phyloP scores from a whole-genome alignment of 2,113 vertebrate genomes.

The Spilogale gracilis region DNA sequence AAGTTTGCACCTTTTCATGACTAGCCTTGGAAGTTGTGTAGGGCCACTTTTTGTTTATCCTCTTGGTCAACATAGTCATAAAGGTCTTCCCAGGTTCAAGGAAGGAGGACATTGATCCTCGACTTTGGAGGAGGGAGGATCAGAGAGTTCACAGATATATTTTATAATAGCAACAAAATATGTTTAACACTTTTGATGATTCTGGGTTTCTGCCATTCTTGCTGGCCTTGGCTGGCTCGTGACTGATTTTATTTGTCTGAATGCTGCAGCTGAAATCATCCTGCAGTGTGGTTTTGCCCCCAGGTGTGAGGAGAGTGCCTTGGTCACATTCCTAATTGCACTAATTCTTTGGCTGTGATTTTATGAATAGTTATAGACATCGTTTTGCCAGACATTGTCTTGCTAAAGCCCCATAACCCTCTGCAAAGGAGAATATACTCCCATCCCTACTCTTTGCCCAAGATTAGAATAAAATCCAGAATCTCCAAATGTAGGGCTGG shows the following conservation, averaged over 20 bases:
- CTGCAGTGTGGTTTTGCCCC: not conserved
- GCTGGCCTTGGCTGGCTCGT: not conserved
- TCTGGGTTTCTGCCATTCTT: not conserved
- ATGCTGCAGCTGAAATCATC: not conserved
- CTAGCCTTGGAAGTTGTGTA: not conserved
- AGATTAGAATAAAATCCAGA: not conserved
- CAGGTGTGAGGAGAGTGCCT: not conserved
- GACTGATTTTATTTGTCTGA: constrained; percentile 25
- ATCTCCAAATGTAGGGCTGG: not conserved
- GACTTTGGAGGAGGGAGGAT: not conserved
- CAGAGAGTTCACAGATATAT: not conserved
- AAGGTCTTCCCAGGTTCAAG: not conserved
- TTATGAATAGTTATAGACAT: not conserved
- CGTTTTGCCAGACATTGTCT: not conserved
- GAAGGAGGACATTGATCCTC: not conserved
- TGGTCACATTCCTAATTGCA: not conserved
- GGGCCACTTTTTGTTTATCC: not conserved
- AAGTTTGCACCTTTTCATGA: not conserved
- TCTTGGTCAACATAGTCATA: not conserved
- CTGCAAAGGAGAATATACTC: not conserved
- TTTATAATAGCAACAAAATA: not conserved
- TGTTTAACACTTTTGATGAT: not conserved
- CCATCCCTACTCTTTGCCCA: not conserved
- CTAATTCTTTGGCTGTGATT: constrained; percentile 24
- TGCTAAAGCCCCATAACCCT: not conserved